These are phyloP conservation scores for Limanda limanda DNA, from an alignment of 2,113 vertebrate species.

Conservation along the genomic window DNA sequence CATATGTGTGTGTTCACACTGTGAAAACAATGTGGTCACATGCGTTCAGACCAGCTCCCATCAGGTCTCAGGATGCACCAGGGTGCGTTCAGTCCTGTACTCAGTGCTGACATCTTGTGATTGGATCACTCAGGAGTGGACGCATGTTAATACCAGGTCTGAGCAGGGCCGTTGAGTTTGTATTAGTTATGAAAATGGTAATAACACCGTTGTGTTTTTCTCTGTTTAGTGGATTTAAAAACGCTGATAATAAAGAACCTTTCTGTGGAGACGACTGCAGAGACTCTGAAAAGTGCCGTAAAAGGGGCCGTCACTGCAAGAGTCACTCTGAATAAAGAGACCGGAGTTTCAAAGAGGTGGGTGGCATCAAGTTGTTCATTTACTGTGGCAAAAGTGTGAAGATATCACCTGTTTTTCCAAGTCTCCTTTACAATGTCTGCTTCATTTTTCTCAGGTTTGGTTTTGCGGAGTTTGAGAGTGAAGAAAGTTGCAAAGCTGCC, in stretches of 20 bases:
- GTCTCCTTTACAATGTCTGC: neutral
- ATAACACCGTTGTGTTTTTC: neutral
- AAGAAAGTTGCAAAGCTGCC: conserved; percentile 89
- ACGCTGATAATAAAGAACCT: conserved; percentile 91
- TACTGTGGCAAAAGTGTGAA: neutral
- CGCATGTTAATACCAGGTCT: too few relatives aligned
- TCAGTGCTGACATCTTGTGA: too few relatives aligned
- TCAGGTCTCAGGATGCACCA: too few relatives aligned
- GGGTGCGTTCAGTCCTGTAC: too few relatives aligned
- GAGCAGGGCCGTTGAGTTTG: too few relatives aligned
- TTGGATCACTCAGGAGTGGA: too few relatives aligned
- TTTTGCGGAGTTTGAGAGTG: conserved; percentile 91
- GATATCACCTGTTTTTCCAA: neutral
- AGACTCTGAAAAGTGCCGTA: conserved; percentile 88
- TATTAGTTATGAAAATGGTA: neutral
- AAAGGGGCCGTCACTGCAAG: conserved; percentile 88
- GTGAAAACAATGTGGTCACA: too few relatives aligned
- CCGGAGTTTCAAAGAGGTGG: conserved; percentile 90
- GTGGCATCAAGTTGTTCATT: neutral
- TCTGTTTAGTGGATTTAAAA: conserved; percentile 83
- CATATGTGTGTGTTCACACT: too few relatives aligned
- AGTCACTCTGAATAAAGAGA: conserved; percentile 86
- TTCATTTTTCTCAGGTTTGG: conserved; percentile 84
- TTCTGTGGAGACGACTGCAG: conserved; percentile 89
- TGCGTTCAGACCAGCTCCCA: too few relatives aligned